A percentile compares a stretch with the other conserved stretches of the same genome.
These are phyloP conservation scores for Harpagus bidentatus DNA, from an alignment of 2,113 vertebrate genomes.

Conservation along the genomic window DNA sequence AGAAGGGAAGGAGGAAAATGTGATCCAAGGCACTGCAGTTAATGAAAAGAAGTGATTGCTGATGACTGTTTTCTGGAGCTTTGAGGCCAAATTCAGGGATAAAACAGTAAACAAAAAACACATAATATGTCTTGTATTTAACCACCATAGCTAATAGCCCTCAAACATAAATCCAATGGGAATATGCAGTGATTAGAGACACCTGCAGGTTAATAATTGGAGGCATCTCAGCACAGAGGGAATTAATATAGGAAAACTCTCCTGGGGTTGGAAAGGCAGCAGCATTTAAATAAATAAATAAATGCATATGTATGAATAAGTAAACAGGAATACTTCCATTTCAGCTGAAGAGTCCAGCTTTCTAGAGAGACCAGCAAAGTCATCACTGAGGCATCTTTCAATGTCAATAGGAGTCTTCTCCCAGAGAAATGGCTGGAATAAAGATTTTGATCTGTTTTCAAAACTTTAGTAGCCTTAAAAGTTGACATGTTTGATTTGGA, in stretches of 20 bases:
- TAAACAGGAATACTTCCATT: slow-evolving; percentile 21
- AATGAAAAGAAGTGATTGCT: slow-evolving; percentile 52
- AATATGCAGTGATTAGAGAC: slow-evolving; percentile 76
- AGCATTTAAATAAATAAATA: slow-evolving; percentile 59
- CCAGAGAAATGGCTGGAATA: neutral
- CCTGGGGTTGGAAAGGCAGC: slow-evolving; percentile 45
- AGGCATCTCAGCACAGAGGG: slow-evolving; percentile 76
- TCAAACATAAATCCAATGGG: slow-evolving; percentile 66
- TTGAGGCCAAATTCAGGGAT: slow-evolving; percentile 45
- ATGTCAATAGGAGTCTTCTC: neutral
- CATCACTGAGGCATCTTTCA: neutral
- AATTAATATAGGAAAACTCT: slow-evolving; percentile 72
- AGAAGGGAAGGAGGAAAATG: neutral
- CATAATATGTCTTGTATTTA: slow-evolving; percentile 67
- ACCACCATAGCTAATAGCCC: slow-evolving; percentile 71
- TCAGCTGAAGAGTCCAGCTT: neutral
- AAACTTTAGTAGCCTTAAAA: neutral
- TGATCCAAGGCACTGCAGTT: neutral
- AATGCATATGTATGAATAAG: neutral
- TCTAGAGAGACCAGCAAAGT: neutral
- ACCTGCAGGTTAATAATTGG: slow-evolving; percentile 82
- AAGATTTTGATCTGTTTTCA: neutral
- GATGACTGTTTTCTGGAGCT: slow-evolving; percentile 48
- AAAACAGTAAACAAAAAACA: slow-evolving; percentile 66
- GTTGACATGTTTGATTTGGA: neutral